These are phyloP conservation scores for Zosterops borbonicus DNA, from an alignment of 2,113 vertebrate genomes.

Conservation along the genomic window DNA sequence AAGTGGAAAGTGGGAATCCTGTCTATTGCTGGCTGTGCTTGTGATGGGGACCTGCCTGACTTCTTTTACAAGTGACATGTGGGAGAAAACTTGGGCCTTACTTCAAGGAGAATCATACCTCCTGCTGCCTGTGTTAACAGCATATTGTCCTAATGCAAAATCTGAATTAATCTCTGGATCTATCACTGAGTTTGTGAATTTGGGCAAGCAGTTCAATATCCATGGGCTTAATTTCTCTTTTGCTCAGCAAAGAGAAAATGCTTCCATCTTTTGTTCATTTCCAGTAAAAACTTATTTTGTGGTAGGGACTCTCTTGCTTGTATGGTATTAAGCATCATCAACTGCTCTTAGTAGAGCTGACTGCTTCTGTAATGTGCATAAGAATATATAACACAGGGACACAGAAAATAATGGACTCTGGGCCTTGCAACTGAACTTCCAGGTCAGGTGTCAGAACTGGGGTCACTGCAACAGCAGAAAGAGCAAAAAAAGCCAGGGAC, in stretches of 20 bases:
- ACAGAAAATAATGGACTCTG: background rate
- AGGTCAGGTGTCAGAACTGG: background rate
- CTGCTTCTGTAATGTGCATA: background rate
- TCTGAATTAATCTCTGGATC: background rate
- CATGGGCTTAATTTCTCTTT: background rate
- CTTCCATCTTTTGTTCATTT: background rate
- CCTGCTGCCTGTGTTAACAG: background rate
- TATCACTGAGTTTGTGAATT: background rate
- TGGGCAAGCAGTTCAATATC: background rate
- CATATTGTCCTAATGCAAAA: background rate
- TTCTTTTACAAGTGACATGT: background rate
- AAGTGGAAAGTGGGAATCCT: background rate
- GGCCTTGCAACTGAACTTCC: background rate
- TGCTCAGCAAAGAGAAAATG: background rate
- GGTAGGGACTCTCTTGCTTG: background rate
- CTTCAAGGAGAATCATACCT: background rate
- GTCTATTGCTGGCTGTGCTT: background rate
- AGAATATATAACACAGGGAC: background rate
- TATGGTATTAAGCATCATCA: background rate
- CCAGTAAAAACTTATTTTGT: background rate
- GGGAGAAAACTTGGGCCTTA: background rate
- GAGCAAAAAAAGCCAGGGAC: background rate
- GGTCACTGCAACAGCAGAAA: background rate
- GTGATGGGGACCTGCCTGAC: background rate
- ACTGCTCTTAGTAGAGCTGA: background rate